phyloP scores from a whole-genome alignment of 2,113 vertebrate species.

The Brachionichthys hirsutus region DNA sequence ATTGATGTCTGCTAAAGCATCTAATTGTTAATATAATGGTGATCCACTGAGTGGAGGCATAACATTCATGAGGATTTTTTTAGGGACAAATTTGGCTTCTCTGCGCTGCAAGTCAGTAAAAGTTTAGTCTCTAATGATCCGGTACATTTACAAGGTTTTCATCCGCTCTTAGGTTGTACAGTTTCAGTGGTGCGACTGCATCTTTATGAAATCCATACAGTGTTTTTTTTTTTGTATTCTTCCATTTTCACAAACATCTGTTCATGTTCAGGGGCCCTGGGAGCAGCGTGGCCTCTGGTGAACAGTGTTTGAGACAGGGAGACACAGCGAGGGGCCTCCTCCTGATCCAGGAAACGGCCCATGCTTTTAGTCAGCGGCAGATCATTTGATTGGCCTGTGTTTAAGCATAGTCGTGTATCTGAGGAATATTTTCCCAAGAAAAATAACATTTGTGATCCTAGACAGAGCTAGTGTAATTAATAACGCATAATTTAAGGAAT shows the following conservation, averaged over 20 bases:
- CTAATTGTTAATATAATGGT: no score
- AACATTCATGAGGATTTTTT: constrained; percentile 40
- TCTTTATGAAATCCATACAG: constrained; percentile 65
- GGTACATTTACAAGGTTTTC: constrained; percentile 28
- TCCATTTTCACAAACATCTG: constrained; percentile 63
- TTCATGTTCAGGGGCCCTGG: constrained; percentile 48
- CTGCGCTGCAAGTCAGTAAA: constrained; percentile 45
- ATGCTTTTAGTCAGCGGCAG: constrained; percentile 42
- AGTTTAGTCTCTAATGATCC: constrained; percentile 38
- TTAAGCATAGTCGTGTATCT: constrained; percentile 17
- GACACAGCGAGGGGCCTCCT: constrained; percentile 43
- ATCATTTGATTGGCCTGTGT: constrained; percentile 43
- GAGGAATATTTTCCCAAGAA: constrained; percentile 51
- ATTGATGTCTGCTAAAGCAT: no score
- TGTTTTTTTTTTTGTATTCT: constrained; percentile 30
- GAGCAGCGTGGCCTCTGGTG: constrained; percentile 15
- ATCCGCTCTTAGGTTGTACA: constrained; percentile 45
- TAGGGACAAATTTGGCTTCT: constrained; percentile 30
- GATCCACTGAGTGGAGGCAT: constrained; percentile 2
- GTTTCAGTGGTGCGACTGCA: constrained; percentile 45
- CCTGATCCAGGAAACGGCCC: constrained; percentile 29
- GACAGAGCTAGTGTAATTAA: constrained; percentile 39
- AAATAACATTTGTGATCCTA: constrained; percentile 59
- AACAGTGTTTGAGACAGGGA: constrained; percentile 21
- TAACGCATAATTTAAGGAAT: constrained; percentile 61